A percentile compares a stretch with the other conserved stretches of the same genome.
Evolutionary conservation across 2,797 vertebrate genomes (phyloP).

Genomic region (Valencia hispanica): DNA sequence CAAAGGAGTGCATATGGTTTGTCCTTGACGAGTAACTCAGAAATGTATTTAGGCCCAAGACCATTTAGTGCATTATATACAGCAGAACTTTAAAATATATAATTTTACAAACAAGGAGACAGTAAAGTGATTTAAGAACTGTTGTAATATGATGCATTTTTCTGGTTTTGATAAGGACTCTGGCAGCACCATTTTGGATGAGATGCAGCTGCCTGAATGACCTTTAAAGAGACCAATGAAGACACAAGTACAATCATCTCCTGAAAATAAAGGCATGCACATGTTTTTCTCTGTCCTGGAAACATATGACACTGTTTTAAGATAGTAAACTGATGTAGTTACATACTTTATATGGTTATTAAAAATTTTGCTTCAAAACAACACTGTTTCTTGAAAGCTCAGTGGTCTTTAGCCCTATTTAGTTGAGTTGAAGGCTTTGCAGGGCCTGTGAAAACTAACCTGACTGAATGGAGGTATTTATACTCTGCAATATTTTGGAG

Average conservation of each 20-base stretch:
- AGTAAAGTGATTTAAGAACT: background rate
- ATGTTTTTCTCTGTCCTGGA: background rate
- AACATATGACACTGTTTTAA: background rate
- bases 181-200: background rate
- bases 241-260: background rate
- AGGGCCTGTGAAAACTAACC: background rate
- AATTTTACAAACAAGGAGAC: background rate
- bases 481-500: background rate
- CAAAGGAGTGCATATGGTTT: background rate
- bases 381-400: background rate
- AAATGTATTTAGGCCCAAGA: background rate
- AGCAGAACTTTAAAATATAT: background rate
- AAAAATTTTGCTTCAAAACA: background rate
- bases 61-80: background rate
- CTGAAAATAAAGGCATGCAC: background rate
- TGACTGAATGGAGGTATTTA: no score
- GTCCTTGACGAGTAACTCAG: background rate
- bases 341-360: background rate
- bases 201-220: slow-evolving; percentile 1
- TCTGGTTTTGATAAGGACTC: background rate
- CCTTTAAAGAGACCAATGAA: background rate
- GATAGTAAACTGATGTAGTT: background rate
- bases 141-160: background rate
- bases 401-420: background rate
- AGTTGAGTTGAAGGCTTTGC: background rate